Conservation (phyloP, 2,113 vertebrate species). For the Callospermophilus lateralis region DNA sequence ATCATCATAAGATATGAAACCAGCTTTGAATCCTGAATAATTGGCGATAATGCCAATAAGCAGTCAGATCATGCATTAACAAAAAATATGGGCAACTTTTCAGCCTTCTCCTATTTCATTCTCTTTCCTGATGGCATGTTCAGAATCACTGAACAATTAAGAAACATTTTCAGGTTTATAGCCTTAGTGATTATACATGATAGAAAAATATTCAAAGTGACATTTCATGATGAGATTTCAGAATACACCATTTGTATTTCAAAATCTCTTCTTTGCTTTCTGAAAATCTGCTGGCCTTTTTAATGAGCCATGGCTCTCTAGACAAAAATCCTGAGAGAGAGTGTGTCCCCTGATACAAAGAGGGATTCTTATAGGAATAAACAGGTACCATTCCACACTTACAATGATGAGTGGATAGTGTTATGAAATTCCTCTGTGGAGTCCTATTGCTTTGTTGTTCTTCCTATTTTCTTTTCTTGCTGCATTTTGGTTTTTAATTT, state of each 20-base stretch:
- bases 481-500: background rate
- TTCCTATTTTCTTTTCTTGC: background rate
- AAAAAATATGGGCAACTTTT: background rate
- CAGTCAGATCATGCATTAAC: background rate
- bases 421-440: background rate
- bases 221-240: background rate
- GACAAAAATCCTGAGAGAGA: constrained; percentile 4
- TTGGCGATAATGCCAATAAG: background rate
- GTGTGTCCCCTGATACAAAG: background rate
- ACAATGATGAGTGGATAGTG: background rate
- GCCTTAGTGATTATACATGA: background rate
- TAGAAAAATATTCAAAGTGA: background rate
- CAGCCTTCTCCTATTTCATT: background rate
- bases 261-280: background rate
- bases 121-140: constrained; percentile 15
- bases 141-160: background rate
- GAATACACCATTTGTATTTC: background rate
- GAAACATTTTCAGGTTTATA: background rate
- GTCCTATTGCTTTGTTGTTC: background rate
- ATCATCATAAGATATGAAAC: background rate
- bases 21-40: background rate
- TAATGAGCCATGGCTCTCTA: background rate
- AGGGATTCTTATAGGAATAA: background rate
- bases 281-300: background rate
- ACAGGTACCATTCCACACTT: background rate